Conservation (phyloP, 2,797 vertebrate genomes). For the Anguilla anguilla region DNA sequence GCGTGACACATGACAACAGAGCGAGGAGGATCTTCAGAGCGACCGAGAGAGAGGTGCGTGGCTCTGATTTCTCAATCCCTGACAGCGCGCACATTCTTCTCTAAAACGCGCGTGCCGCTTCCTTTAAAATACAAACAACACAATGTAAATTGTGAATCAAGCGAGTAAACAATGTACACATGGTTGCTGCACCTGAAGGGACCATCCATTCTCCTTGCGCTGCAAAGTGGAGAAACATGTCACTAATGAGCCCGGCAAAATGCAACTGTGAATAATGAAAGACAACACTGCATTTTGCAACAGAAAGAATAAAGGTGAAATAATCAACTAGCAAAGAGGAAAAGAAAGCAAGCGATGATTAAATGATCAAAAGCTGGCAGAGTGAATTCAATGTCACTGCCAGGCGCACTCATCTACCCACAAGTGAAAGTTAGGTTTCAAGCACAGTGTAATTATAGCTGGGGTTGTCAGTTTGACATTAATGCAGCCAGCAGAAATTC, state of each 20-base stretch:
- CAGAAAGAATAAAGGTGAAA: slow-evolving; percentile 96
- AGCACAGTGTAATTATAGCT: slow-evolving; percentile 99
- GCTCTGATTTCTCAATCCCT: slow-evolving; percentile 52
- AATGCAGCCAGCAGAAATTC: slow-evolving; percentile 99
- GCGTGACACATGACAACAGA: slow-evolving; percentile 52
- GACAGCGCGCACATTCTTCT: slow-evolving; percentile 56
- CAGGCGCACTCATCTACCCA: slow-evolving; percentile 97
- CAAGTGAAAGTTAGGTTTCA: slow-evolving; percentile 99
- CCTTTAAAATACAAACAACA: slow-evolving; percentile 80
- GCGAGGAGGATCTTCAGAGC: slow-evolving; percentile 34
- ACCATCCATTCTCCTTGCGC: slow-evolving; percentile 74
- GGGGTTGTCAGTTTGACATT: slow-evolving; percentile 99
- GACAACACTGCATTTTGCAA: slow-evolving; percentile 93
- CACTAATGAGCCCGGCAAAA: slow-evolving; percentile 91
- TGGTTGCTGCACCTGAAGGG: slow-evolving; percentile 85
- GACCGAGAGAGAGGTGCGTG: slow-evolving; percentile 28
- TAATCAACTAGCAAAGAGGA: slow-evolving; percentile 89
- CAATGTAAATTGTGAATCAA: slow-evolving; percentile 84
- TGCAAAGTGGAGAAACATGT: slow-evolving; percentile 84
- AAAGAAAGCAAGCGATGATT: slow-evolving; percentile 99
- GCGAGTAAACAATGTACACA: slow-evolving; percentile 89
- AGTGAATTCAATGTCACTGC: slow-evolving; percentile 98
- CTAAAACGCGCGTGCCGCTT: slow-evolving; percentile 67
- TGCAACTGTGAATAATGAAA: slow-evolving; percentile 92
- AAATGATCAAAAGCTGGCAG: slow-evolving; percentile 99